Conservation (phyloP, 2,113 vertebrate genomes). For the Boleophthalmus pectinirostris region DNA sequence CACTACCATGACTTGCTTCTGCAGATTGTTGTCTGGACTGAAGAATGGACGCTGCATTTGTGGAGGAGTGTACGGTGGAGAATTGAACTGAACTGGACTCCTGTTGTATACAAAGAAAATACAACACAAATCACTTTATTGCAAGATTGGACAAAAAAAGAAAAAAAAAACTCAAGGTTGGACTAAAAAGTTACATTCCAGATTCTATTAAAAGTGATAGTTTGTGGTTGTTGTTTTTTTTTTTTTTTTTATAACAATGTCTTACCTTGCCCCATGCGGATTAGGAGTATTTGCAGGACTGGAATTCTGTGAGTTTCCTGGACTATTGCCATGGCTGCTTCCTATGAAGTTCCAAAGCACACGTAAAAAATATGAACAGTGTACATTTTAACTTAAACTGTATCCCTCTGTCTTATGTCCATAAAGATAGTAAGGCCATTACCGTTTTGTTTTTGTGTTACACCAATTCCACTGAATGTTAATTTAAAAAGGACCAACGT, state of each 20-base stretch:
- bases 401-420: too few relatives aligned
- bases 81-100: conserved; percentile 57
- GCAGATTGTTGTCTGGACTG: conserved; percentile 81
- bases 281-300: conserved; percentile 68
- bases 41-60: conserved; percentile 77
- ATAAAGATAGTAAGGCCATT: neutral
- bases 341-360: conserved; percentile 68
- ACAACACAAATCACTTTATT: neutral
- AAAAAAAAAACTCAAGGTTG: neutral
- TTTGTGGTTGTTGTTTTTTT: too few relatives aligned
- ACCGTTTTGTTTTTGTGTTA: too few relatives aligned
- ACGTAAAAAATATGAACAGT: neutral
- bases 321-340: conserved; percentile 83
- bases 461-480: too few relatives aligned
- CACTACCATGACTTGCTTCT: conserved; percentile 85
- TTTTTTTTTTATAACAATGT: too few relatives aligned
- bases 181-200: neutral
- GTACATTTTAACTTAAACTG: neutral
- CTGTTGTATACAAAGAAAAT: conserved; percentile 47
- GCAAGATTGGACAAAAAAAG: neutral
- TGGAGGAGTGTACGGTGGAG: conserved; percentile 57
- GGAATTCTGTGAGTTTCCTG: conserved; percentile 69
- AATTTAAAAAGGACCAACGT: too few relatives aligned
- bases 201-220: neutral
- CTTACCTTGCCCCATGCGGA: conserved; percentile 70